Evolutionary conservation across 2,888 invertebrate species (phyloP).

Genomic region (Melanchra persicariae): DNA sequence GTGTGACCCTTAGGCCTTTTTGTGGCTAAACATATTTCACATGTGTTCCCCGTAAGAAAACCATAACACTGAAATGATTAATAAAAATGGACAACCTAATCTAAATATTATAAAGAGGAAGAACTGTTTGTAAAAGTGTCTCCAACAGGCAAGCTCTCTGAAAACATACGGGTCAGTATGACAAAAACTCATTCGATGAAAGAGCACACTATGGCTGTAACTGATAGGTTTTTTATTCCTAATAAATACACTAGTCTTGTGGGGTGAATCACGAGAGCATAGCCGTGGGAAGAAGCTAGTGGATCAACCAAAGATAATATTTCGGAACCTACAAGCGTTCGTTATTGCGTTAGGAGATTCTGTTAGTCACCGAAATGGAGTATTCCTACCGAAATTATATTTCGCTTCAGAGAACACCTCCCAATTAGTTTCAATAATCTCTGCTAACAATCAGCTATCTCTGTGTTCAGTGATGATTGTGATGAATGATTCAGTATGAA

Average conservation of each 20-base stretch:
- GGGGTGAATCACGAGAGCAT: no score
- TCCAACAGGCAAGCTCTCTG: no score
- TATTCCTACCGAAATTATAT: no score
- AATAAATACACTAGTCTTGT: no score
- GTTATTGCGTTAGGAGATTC: background rate
- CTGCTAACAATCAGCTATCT: background rate
- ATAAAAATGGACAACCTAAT: background rate
- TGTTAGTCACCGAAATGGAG: background rate
- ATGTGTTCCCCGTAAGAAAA: constrained; percentile 24
- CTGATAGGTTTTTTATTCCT: no score
- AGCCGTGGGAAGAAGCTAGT: no score
- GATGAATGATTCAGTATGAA: background rate
- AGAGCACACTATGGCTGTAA: no score
- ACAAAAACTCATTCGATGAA: no score
- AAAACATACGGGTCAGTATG: no score
- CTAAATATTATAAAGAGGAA: no score
- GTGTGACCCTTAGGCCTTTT: constrained; percentile 37
- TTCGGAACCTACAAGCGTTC: background rate
- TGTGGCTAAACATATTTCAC: constrained; percentile 25
- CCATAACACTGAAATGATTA: background rate
- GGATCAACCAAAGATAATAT: background rate
- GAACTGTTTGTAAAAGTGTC: no score
- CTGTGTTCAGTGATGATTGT: background rate
- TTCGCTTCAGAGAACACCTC: background rate
- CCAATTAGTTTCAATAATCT: background rate